Conservation (phyloP, 2,888 invertebrate genomes). For the Plagodis pulveraria region DNA sequence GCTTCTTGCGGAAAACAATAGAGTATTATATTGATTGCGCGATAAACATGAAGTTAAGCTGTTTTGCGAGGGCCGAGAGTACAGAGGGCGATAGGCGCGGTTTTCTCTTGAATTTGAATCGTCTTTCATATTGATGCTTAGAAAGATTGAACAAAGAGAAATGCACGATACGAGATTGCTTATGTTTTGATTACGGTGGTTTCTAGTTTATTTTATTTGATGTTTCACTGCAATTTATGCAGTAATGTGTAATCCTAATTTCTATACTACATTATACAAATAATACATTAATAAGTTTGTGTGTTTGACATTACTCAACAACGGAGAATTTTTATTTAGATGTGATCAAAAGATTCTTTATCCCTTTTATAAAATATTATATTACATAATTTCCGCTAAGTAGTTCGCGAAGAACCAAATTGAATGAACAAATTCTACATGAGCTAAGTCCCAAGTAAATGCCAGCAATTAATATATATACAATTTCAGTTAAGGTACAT, state of each 20-base stretch:
- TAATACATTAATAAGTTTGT: too few relatives aligned
- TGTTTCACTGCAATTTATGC: conserved; percentile 17
- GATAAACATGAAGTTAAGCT: conserved; percentile 48
- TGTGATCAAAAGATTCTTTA: too few relatives aligned
- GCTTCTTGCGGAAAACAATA: conserved; percentile 51
- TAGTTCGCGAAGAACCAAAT: too few relatives aligned
- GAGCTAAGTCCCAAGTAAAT: too few relatives aligned
- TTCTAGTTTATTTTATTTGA: conserved; percentile 27
- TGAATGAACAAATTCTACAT: too few relatives aligned
- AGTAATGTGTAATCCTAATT: conserved; percentile 1
- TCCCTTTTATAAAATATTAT: too few relatives aligned
- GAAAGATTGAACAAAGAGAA: conserved; percentile 55
- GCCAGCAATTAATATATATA: too few relatives aligned
- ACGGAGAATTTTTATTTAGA: too few relatives aligned
- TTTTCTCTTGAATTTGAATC: conserved; percentile 60
- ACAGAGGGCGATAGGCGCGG: conserved; percentile 49
- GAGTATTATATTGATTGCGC: conserved; percentile 54
- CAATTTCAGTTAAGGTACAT: too few relatives aligned
- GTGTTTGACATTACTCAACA: too few relatives aligned
- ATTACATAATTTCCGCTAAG: too few relatives aligned
- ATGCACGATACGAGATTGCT: conserved; percentile 47
- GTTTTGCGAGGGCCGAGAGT: conserved; percentile 36
- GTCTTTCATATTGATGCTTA: conserved; percentile 65
- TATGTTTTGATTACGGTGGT: conserved; percentile 41
- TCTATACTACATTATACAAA: too few relatives aligned